phyloP scores from a whole-genome alignment of 2,113 vertebrate genomes.

The pig (Sus scrofa) region DNA sequence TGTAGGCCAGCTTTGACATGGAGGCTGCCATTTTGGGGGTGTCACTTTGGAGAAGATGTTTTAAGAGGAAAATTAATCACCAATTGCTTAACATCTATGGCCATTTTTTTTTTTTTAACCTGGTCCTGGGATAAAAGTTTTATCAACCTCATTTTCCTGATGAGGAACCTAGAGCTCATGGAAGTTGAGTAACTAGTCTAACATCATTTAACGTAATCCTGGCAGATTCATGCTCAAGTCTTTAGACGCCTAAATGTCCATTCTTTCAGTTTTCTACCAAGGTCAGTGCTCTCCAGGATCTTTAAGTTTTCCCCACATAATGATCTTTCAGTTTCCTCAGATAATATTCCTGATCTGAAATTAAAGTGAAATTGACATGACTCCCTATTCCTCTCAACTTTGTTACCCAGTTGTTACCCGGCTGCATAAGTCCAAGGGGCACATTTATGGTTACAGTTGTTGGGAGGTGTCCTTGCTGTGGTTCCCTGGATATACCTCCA shows the following conservation, averaged over 20 bases:
- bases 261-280: background rate
- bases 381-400: background rate
- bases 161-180: background rate
- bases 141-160: background rate
- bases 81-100: background rate
- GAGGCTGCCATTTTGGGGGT: background rate
- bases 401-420: background rate
- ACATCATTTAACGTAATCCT: background rate
- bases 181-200: background rate
- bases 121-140: background rate
- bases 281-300: background rate
- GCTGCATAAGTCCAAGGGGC: constrained; percentile 39
- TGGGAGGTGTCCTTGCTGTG: constrained; percentile 46
- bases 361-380: background rate
- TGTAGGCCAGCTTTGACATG: background rate
- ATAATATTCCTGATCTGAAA: background rate
- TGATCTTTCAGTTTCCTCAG: background rate
- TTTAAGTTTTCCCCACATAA: background rate
- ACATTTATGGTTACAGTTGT: background rate
- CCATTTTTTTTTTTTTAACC: background rate
- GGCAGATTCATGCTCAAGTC: too few relatives aligned
- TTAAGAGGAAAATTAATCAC: background rate
- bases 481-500: background rate
- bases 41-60: background rate
- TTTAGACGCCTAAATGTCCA: background rate